Base-by-base conservation (phyloP, 2,888 invertebrate species). In the Cheilosia vernalis region DNA sequence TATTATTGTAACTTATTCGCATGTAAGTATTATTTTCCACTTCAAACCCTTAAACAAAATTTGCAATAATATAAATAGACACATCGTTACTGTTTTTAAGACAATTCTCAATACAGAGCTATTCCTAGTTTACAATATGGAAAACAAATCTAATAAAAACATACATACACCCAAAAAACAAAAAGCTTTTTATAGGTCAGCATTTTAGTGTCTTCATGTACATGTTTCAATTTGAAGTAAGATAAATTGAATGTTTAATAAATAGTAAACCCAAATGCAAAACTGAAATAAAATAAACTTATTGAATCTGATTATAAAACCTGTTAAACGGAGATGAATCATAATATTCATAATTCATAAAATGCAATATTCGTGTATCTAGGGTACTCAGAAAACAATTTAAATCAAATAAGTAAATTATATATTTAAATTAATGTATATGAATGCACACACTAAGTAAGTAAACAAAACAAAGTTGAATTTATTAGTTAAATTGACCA, bases 311-410 rank as follows among this genome's bases (percentile, higher is more conserved):
- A 60, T 66, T 74, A 64, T 30, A 51, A 58, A 49, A 77, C 74
- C 60, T 70, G 53, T 74, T 72, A 44, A 58, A 40, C 55, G 15
- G 69, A 42, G 30, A 42, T 21, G 53, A 33, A 58, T 60, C 37
- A 64, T 21, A 30, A 9, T 30, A 30, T 30, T 9, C 10, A 37
- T 63, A 58, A 60, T 72, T 72, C 42, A 30, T 30, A 77, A 55
- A 64, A 58, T 64, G 66, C 51, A 74, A 72, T 63, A 76, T 63
- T 82, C 63, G 89, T 90, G 89, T 89, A 89, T 89, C 89, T 88
- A 87, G 84, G 51, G 64, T 81, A 73, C 83, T 82, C 87, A 81
- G 72, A 60, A 70, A 72, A 60, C 55, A 69, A 78, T 81, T 76
- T 79, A 47, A 81, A 64, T 72, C 42, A 87, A 79, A 74, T 70